phyloP scores from a whole-genome alignment of 2,888 invertebrate species.

The Minunthozetes semirufus region DNA sequence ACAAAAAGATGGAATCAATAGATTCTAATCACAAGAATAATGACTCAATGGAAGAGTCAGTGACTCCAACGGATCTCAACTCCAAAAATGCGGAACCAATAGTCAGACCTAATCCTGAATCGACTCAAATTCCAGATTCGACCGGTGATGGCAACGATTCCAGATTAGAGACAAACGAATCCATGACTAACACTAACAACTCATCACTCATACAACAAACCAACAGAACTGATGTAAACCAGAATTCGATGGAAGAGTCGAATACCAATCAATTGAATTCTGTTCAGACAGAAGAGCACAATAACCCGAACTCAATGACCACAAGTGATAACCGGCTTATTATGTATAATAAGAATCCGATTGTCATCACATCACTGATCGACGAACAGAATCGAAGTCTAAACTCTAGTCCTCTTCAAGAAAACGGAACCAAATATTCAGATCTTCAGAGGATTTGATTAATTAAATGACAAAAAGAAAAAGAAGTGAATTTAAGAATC shows the following conservation, averaged over 20 bases:
- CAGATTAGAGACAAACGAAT: not conserved
- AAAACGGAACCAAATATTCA: not conserved
- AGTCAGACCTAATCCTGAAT: too few relatives aligned
- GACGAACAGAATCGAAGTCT: not conserved
- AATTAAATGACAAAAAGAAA: not conserved
- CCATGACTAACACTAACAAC: not conserved
- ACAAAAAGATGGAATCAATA: not conserved
- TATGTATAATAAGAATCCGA: not conserved
- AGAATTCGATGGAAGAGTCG: not conserved
- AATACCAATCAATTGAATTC: not conserved
- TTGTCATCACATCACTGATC: not conserved
- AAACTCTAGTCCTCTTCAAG: not conserved
- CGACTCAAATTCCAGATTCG: not conserved
- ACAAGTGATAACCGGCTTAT: not conserved
- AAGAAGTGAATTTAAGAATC: too few relatives aligned
- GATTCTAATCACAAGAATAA: too few relatives aligned
- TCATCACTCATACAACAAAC: not conserved
- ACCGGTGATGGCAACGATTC: not conserved
- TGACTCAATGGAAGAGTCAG: too few relatives aligned
- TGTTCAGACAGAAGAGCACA: not conserved
- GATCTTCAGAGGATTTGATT: not conserved
- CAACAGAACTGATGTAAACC: not conserved
- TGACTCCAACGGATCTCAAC: too few relatives aligned
- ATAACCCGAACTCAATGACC: not conserved
- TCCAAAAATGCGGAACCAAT: too few relatives aligned